Conservation (phyloP, 64 coral and sea anemone species). For the Cladopsammia gracilis region DNA sequence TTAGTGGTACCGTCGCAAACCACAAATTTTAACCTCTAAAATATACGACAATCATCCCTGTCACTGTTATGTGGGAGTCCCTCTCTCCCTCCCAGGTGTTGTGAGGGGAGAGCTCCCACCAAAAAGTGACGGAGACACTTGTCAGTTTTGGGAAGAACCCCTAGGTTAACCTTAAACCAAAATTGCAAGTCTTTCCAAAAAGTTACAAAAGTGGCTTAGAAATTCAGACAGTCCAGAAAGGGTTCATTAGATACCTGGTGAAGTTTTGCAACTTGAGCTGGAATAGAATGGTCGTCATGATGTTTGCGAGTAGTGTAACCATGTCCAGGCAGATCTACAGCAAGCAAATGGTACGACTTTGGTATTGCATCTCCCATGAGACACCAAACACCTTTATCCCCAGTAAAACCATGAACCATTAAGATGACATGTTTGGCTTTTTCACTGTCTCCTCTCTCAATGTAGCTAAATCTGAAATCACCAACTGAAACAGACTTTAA, state of each 20-base stretch:
- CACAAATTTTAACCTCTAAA: no score
- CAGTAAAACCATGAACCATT: constrained; percentile 86
- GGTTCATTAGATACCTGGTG: constrained; percentile 68
- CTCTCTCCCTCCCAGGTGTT: no score
- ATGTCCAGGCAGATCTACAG: constrained; percentile 89
- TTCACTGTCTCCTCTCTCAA: constrained; percentile 73
- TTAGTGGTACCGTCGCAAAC: no score
- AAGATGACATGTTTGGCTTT: constrained; percentile 68
- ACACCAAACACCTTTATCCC: constrained; percentile 88
- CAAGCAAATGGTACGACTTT: constrained; percentile 75
- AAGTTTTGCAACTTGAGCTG: constrained; percentile 85
- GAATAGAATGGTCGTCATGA: constrained; percentile 81
- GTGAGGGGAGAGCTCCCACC: no score
- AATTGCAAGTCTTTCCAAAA: no score
- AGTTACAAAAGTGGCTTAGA: no score
- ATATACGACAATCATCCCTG: no score
- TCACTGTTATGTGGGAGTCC: no score
- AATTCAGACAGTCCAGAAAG: background rate
- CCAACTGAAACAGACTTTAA: constrained; percentile 72
- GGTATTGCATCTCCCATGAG: constrained; percentile 73
- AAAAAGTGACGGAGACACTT: no score
- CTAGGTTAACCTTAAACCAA: no score
- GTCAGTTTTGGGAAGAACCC: no score
- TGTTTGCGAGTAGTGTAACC: constrained; percentile 85
- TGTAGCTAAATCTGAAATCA: constrained; percentile 85